phyloP scores from a whole-genome alignment of 2,113 vertebrate genomes.

The Lophius piscatorius region DNA sequence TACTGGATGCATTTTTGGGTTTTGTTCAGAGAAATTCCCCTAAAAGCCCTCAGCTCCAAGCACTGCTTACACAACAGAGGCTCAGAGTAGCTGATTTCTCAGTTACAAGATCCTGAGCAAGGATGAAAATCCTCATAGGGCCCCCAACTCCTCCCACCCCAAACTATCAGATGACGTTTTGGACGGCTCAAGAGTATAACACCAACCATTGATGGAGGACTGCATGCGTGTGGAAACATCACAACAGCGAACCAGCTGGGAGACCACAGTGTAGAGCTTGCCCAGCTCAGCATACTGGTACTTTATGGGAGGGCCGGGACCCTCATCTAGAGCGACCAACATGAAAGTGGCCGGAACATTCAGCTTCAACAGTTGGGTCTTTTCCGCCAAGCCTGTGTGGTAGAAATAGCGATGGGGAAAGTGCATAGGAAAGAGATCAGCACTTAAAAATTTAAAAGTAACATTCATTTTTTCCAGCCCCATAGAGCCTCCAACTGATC shows the following conservation, averaged over 20 bases:
- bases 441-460: background rate
- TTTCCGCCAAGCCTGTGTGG: slow-evolving; percentile 91
- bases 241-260: slow-evolving; percentile 96
- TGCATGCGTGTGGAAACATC: slow-evolving; percentile 98
- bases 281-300: slow-evolving; percentile 99
- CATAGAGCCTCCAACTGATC: no score
- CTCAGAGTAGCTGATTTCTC: slow-evolving; percentile 72
- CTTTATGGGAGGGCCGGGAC: slow-evolving; percentile 98
- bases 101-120: slow-evolving; percentile 79
- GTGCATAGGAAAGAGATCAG: background rate
- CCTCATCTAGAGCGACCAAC: slow-evolving; percentile 97
- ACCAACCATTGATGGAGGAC: slow-evolving; percentile 96
- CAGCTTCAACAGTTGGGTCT: slow-evolving; percentile 96
- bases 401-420: no score
- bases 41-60: slow-evolving; percentile 74
- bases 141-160: slow-evolving; percentile 15
- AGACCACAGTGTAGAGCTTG: slow-evolving; percentile 97
- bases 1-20: background rate
- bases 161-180: background rate
- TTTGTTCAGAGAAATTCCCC: no score
- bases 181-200: background rate
- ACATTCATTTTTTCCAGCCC: no score
- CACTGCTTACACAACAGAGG: slow-evolving; percentile 49
- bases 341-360: slow-evolving; percentile 98
- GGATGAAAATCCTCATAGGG: slow-evolving; percentile 77